A percentile compares a stretch with the other conserved stretches of the same genome.
These are phyloP conservation scores for Ammospiza maritima DNA, from an alignment of 2,797 vertebrate species.

Conservation along the genomic window DNA sequence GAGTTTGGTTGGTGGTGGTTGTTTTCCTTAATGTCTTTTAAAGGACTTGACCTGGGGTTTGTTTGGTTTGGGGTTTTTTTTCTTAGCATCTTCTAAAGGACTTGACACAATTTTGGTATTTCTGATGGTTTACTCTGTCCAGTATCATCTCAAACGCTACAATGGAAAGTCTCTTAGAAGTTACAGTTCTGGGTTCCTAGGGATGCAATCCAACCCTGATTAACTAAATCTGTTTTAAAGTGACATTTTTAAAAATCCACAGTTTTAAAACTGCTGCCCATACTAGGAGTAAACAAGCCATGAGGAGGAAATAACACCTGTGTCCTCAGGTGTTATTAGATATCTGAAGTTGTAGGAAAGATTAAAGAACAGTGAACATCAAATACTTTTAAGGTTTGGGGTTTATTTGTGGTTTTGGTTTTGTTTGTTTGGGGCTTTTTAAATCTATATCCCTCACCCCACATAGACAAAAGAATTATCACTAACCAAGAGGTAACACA, in stretches of 20 bases:
- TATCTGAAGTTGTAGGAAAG: background rate
- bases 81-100: background rate
- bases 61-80: background rate
- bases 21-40: background rate
- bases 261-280: background rate
- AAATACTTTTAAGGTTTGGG: background rate
- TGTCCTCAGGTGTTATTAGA: background rate
- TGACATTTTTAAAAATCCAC: accelerated
- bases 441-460: accelerated
- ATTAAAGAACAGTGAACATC: background rate
- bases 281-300: background rate
- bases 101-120: background rate
- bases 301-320: background rate
- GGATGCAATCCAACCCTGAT: background rate
- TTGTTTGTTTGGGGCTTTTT: background rate
- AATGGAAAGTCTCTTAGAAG: accelerated
- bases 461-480: background rate
- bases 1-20: too few species aligned
- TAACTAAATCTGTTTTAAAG: background rate
- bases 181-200: background rate
- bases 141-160: accelerated
- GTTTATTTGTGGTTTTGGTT: background rate
- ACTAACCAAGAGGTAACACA: background rate
- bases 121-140: background rate
- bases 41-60: background rate